A percentile compares a stretch with the other conserved stretches of the same genome.
Conservation (phyloP, 2,797 vertebrate genomes). For the Bucorvus abyssinicus region DNA sequence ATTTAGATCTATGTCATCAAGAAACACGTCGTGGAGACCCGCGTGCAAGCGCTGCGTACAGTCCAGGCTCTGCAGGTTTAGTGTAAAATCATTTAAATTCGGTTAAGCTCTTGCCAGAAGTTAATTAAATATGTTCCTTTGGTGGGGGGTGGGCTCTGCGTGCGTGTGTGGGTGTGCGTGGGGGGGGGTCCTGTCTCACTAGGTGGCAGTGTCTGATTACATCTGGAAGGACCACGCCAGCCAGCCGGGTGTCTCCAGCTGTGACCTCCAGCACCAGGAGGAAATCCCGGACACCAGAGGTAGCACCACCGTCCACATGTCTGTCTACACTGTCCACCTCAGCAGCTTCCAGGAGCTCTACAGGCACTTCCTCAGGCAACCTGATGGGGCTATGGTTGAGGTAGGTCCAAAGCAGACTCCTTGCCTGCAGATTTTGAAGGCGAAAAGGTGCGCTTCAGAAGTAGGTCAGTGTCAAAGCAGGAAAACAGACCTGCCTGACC, state of each 20-base stretch:
- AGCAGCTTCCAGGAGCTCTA: conserved; percentile 82
- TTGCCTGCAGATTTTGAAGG: background rate
- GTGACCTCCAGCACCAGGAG: conserved; percentile 56
- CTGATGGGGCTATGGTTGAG: conserved; percentile 88
- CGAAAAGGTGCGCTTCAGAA: background rate
- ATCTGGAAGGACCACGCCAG: conserved; percentile 81
- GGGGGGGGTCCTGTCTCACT: conserved; percentile 70
- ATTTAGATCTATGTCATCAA: conserved; percentile 70
- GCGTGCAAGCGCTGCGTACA: conserved; percentile 60
- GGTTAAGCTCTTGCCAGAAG: conserved; percentile 69
- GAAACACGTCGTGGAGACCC: background rate
- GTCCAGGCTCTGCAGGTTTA: conserved; percentile 69
- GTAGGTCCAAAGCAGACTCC: conserved; percentile 66
- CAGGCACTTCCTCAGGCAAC: conserved; percentile 87
- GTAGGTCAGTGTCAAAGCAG: background rate
- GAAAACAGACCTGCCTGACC: background rate
- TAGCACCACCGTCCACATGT: conserved; percentile 77
- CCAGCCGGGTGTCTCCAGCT: conserved; percentile 52
- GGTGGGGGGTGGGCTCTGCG: background rate
- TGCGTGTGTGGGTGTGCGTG: background rate
- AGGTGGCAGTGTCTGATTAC: conserved; percentile 92
- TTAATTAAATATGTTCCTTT: conserved; percentile 74
- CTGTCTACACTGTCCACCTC: conserved; percentile 83
- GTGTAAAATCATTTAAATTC: conserved; percentile 72
- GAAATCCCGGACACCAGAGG: conserved; percentile 50